Evolutionary conservation across 2,888 invertebrate genomes (phyloP).

Genomic region (Mythimna pallens): DNA sequence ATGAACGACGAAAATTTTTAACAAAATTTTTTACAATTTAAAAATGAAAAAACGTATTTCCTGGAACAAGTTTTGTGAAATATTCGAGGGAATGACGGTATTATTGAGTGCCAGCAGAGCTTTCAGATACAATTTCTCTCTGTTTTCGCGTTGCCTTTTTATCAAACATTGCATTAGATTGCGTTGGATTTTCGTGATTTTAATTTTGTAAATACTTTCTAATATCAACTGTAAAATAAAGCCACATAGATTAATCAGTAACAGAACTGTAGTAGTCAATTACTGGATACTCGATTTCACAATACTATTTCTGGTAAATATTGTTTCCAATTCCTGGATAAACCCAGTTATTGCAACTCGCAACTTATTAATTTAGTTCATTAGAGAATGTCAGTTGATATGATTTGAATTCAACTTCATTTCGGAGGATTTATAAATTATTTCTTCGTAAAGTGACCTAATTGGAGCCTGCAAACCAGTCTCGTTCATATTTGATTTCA

Average conservation of each 20-base stretch:
- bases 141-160: too few relatives aligned
- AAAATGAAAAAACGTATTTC: too few relatives aligned
- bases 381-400: constrained; percentile 5
- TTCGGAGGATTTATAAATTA: constrained; percentile 13
- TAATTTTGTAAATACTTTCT: background rate
- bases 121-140: too few relatives aligned
- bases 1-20: too few relatives aligned
- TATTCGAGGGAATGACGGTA: too few relatives aligned
- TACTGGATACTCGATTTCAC: background rate
- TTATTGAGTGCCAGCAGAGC: too few relatives aligned
- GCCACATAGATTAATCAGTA: background rate
- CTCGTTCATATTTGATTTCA: constrained; percentile 28
- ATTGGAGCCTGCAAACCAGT: constrained; percentile 30
- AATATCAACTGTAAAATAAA: background rate
- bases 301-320: constrained; percentile 9
- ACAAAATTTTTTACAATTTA: too few relatives aligned
- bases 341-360: background rate
- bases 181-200: too few relatives aligned
- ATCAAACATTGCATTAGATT: too few relatives aligned
- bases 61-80: too few relatives aligned
- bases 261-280: background rate
- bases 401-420: constrained; percentile 27
- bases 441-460: constrained; percentile 29
- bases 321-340: background rate
- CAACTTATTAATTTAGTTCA: constrained; percentile 18